Evolutionary conservation across 53 echinoderm and acorn worm species (phyloP), one percentile per base, ranked within the genome.

Genomic region (Holothuria leucospilota): DNA sequence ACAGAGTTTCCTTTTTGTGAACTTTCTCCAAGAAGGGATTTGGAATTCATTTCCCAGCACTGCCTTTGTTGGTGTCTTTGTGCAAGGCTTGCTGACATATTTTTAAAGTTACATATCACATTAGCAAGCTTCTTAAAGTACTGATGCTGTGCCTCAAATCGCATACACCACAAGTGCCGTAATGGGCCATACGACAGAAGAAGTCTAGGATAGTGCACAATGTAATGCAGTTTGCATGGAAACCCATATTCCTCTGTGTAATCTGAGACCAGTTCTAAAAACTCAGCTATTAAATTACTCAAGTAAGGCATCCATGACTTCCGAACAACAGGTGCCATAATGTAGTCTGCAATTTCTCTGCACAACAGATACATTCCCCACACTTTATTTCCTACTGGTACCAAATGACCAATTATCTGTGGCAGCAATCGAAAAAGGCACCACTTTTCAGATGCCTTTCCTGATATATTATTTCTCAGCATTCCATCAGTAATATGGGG

Each of bases 81-180:
- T 63, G 83, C 82, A 34, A 90, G 40, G 15, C 86, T 30, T 60
- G 74, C 59, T 30, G 91, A 86, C 18, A 82, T 56, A 82, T 87
- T 91, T 40, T 82, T 38, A 40, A 91, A 91, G 25, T 90, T 90
- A 10, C 71, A 61, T 28, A 72, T 52, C 11, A 87, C 75, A 63
- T 53, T 38, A 28, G 91, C 82, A 41, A 91, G 61, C 39, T 58
- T 46, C 40, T 91, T 87, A 75, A 90, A 86, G 62, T 87, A 90
- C 62, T 91, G 86, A 25, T 91, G 87, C 24, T 91, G 86, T 0
- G 87, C 82, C 51, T 91, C 87, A 87, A 91, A 91, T 24, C 83
- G 40, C 87, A 91, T 91, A 59, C 87, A 91, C 91, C 87, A 82
- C 7, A 82, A 81, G n/a, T 66, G 42, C 24, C 83, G 87, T 7